Base-by-base conservation (phyloP, 2,797 vertebrate species). In the Gorsachius magnificus region DNA sequence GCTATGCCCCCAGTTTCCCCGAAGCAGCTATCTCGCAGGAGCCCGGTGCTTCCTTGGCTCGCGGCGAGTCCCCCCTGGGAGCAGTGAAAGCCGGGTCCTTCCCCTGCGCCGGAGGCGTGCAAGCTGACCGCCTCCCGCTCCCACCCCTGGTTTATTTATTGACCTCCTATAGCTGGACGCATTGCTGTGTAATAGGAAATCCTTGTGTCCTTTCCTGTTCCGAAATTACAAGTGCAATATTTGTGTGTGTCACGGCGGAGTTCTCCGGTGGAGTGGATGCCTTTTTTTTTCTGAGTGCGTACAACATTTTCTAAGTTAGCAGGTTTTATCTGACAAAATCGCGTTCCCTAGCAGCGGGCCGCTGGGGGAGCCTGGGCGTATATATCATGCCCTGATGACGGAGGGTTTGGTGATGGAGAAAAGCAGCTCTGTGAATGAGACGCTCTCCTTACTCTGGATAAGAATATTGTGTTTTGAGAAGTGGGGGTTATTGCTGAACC, bases 191-290 rank as follows among this genome's bases (percentile, higher is more conserved):
- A 92, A 97, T 98, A 96, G 98, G 98, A 97, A 98, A 94, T 90
- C 97, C 95, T 98, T 48, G 28, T 96, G 97, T 98, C 97, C 97
- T 94, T 95, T 92, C 95, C 95, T 93, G 93, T 95, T 82, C 98
- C 97, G 98, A 96, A 98, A 95, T 98, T 98, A 91, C 98, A 99
- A 99, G 99, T 99, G 99, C 99, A 99, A 99, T 99, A 99, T 99
- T 97, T 96, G 96, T 98, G 96, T 97, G 95, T 94, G 98, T 98
- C 95, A 89, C 72, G 80, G 95, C 97, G 97, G 98, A 93, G 77
- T 81, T 81, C 58, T 93, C 93, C 53, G 11, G 81, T 95, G 93
- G 96, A 97, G 98, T 45, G 69, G 98, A 98, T 92, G 92, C 81
- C 83, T 84, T 51, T 56, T 56, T 56, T 65, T 72, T 65, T 24